Percentiles rank a stretch among this genome's conserved stretches.
These are phyloP conservation scores for Brachypteracias leptosomus DNA, from an alignment of 2,113 vertebrate species.

Conservation along the genomic window DNA sequence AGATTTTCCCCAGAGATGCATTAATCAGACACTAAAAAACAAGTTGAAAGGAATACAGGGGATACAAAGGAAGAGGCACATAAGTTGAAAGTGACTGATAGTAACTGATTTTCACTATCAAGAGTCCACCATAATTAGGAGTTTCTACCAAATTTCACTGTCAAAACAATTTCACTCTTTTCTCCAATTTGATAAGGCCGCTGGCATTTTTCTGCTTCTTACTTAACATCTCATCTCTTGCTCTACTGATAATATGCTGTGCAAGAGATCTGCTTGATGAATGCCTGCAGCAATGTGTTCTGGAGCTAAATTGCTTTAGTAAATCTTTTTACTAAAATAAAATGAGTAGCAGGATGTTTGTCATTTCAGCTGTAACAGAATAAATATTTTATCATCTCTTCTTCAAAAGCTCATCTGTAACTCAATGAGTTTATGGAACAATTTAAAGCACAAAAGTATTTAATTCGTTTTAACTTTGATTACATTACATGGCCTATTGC, in stretches of 20 bases:
- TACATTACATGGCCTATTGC: background rate
- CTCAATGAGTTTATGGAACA: background rate
- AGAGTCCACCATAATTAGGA: background rate
- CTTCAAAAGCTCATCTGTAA: slow-evolving; percentile 29
- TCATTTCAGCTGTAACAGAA: slow-evolving; percentile 29
- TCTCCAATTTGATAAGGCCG: background rate
- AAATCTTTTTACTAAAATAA: slow-evolving; percentile 40
- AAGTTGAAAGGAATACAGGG: background rate
- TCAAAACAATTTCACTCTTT: background rate
- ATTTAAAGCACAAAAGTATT: background rate
- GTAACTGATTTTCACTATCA: background rate
- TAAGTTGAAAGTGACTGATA: background rate
- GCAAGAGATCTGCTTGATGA: slow-evolving; percentile 15
- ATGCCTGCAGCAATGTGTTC: background rate
- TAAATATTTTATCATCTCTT: slow-evolving; percentile 47
- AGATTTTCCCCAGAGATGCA: background rate
- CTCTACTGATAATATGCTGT: slow-evolving; percentile 7
- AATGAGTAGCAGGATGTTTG: slow-evolving; percentile 12
- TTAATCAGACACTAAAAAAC: background rate
- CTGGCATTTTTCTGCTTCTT: background rate
- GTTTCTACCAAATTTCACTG: background rate
- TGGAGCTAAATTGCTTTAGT: background rate
- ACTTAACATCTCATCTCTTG: slow-evolving; percentile 37
- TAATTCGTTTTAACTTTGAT: slow-evolving; percentile 29
- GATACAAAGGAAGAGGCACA: background rate